Base-by-base conservation (phyloP, 2,888 invertebrate species). In the Dryobota labecula region DNA sequence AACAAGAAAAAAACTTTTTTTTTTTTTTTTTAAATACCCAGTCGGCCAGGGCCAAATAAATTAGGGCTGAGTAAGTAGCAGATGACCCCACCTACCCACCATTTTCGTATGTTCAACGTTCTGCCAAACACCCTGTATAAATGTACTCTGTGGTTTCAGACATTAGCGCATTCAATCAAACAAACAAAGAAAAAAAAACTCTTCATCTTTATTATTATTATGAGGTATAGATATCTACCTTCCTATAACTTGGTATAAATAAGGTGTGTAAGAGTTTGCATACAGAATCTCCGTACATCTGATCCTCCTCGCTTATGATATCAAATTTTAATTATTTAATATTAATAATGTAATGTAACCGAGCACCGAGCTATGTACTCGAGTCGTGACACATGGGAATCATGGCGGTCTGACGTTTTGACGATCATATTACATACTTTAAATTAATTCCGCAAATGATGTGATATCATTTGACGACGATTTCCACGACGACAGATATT, bases 361-460 rank as follows among this genome's bases (percentile, higher is more conserved):
- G 11, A 51, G 24, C 49, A 20, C n/a, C 20, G 56, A 9, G 51
- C 41, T 27, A 51, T 33, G n/a, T 41, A 47, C 33, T 8, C 1
- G 41, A 18, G 11, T 2, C 30, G 6, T 45, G 53, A 61, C 71
- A 69, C 65, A 33, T 38, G 73, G 66, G 61, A 63, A 43, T 54
- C 49, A 45, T 36, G n/a, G 11, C n/a, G 54, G 54, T 8, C 33
- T 67, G 72, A 62, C 73, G 54, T 85, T 51, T 43, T 47, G 62
- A 71, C 54, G 66, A 63, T 30, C 65, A 41, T 57, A 76, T 76
- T 58, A 82, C 45, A 54, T 66, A 73, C 58, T 80, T 80, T 66
- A 66, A 73, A 80, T 80, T 78, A 80, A 77, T 84, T 83, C 68
- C 36, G 69, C 72, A 78, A 81, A 85, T 80, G 56, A 70, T 62